These are phyloP conservation scores for Entomyzon cyanotis DNA, from an alignment of 2,113 vertebrate species.

Conservation along the genomic window DNA sequence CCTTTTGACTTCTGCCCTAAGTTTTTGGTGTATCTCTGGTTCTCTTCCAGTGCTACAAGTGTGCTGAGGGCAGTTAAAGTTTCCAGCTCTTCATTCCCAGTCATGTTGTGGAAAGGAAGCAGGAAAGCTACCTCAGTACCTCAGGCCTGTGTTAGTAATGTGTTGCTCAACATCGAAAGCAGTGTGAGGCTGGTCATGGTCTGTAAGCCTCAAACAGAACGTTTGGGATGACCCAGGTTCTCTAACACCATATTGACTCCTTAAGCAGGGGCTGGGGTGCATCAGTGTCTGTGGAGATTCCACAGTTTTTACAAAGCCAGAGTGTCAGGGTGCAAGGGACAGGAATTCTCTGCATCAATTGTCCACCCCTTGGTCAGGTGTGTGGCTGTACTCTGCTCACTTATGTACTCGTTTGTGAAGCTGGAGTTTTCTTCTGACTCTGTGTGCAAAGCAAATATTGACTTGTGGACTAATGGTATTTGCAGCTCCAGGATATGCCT, in stretches of 20 bases:
- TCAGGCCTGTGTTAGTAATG: fast-evolving
- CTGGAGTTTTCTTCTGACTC: background rate
- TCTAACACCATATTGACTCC: background rate
- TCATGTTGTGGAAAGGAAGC: background rate
- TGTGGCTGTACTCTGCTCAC: background rate
- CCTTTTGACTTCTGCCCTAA: background rate
- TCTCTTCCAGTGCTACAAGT: background rate
- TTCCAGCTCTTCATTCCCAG: background rate
- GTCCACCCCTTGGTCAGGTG: background rate
- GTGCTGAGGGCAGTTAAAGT: background rate
- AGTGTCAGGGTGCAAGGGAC: background rate
- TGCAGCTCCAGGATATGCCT: background rate
- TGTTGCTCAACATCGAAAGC: background rate
- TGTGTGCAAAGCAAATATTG: slow-evolving; percentile 63
- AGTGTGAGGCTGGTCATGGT: fast-evolving
- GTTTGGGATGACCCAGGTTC: background rate
- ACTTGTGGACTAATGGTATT: slow-evolving; percentile 36
- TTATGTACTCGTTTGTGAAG: background rate
- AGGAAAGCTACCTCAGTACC: background rate
- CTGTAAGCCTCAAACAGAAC: background rate
- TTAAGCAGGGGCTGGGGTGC: background rate
- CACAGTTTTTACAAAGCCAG: background rate
- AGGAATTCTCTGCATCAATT: background rate
- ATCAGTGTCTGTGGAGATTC: fast-evolving
- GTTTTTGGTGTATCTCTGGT: background rate